phyloP scores from a whole-genome alignment of 1,140 invertebrate species.

The Drosophila sp. region DNA sequence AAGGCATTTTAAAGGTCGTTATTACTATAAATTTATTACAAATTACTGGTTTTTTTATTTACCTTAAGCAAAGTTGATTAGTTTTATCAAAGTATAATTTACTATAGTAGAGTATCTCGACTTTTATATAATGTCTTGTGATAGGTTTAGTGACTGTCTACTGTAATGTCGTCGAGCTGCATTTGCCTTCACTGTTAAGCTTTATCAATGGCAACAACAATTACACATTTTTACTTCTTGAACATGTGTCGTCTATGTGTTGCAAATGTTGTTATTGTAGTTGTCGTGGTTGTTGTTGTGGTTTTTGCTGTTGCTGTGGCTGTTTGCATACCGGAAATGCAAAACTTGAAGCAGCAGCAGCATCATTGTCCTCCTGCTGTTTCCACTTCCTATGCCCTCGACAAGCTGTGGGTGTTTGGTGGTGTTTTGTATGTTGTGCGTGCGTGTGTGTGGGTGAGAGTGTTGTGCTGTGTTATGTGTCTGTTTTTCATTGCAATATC shows the following conservation, averaged over 20 bases:
- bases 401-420: background rate
- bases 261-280: constrained; percentile 3
- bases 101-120: too few relatives aligned
- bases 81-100: too few relatives aligned
- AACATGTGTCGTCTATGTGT: constrained; percentile 56
- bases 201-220: constrained; percentile 78
- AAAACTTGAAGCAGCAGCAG: constrained; percentile 64
- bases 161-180: constrained; percentile 39
- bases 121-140: too few relatives aligned
- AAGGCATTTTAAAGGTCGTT: too few relatives aligned
- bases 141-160: constrained; percentile 22
- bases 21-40: too few relatives aligned
- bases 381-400: constrained; percentile 14
- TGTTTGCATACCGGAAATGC: constrained; percentile 80
- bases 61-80: too few relatives aligned
- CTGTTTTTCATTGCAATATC: constrained; percentile 73
- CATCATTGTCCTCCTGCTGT: constrained; percentile 30
- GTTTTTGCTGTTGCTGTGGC: constrained; percentile 21
- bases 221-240: constrained; percentile 79
- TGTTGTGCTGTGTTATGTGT: constrained; percentile 32
- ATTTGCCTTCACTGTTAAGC: constrained; percentile 59
- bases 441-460: constrained; percentile 10
- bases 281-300: constrained; percentile 43
- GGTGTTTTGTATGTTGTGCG: background rate
- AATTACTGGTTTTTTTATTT: background rate